Conservation (phyloP, 2,113 vertebrate genomes). For the Prolemur simus region DNA sequence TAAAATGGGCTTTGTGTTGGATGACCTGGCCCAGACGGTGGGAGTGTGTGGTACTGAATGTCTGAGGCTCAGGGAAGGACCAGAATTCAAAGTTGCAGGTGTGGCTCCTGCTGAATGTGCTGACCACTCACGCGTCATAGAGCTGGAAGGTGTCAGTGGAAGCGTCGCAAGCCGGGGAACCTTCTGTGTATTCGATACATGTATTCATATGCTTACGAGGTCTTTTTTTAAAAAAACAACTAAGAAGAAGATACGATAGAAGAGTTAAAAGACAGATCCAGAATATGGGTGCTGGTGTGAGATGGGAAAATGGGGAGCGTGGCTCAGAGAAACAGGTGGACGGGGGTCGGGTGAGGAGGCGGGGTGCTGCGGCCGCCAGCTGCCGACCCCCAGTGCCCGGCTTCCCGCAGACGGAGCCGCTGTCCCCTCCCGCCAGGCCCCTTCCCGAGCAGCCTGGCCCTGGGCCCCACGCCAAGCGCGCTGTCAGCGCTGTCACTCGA, state of each 20-base stretch:
- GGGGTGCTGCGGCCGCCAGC: not conserved
- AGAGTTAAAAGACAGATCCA: not conserved
- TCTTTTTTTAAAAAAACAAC: not conserved
- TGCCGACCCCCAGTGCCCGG: not conserved
- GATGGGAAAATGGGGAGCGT: not conserved
- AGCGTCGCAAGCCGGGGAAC: not conserved
- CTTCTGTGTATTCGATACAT: not conserved
- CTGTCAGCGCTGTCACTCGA: not conserved
- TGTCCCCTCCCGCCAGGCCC: not conserved
- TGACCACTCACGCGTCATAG: not conserved
- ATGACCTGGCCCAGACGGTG: not conserved
- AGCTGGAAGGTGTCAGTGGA: not conserved
- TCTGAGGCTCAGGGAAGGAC: not conserved
- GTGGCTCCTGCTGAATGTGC: not conserved
- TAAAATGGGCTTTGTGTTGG: not conserved
- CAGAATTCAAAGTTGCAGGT: not conserved
- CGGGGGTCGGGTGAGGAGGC: rapidly evolving
- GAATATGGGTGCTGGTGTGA: not conserved
- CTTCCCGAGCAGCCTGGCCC: not conserved
- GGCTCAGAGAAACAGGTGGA: not conserved
- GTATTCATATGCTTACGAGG: not conserved
- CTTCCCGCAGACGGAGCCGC: too few species aligned
- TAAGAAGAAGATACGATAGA: not conserved
- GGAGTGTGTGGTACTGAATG: not conserved
- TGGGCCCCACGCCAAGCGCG: not conserved